Conservation (phyloP, 53 echinoderm and acorn worm species). For the Glandiceps talaboti region DNA sequence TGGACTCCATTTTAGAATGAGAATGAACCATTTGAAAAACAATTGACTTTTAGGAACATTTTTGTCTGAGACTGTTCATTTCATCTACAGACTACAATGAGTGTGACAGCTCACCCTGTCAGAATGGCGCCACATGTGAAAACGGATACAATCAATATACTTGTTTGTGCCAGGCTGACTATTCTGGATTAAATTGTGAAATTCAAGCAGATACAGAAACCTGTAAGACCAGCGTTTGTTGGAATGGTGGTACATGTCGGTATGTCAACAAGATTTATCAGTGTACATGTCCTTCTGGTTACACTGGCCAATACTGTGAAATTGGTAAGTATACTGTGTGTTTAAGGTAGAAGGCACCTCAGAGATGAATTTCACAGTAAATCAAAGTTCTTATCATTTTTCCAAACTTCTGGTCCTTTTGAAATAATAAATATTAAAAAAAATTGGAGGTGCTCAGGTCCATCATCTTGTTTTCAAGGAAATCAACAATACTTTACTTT, state of each 20-base stretch:
- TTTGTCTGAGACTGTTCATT: too few relatives aligned
- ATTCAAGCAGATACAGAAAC: neutral
- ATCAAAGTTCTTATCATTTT: too few relatives aligned
- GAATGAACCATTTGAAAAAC: too few relatives aligned
- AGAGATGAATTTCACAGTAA: too few relatives aligned
- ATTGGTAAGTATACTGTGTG: neutral
- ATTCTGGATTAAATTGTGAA: conserved; percentile 34
- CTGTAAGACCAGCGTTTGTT: neutral
- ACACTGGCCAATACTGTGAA: neutral
- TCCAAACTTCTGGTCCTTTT: too few relatives aligned
- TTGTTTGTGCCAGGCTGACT: conserved; percentile 24
- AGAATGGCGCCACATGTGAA: conserved; percentile 27
- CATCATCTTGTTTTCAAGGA: too few relatives aligned
- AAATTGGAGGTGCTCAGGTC: too few relatives aligned
- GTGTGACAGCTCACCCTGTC: conserved; percentile 30
- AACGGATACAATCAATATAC: conserved; percentile 20
- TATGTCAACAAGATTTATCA: neutral
- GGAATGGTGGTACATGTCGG: neutral
- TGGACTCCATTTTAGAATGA: too few relatives aligned
- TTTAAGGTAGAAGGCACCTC: too few relatives aligned
- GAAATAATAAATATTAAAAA: too few relatives aligned
- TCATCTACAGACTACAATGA: conserved; percentile 38
- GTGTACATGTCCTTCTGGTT: neutral
- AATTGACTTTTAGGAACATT: too few relatives aligned
- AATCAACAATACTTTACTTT: too few relatives aligned